Conservation (phyloP, 2,797 vertebrate species). For the Diglossa cyanea region DNA sequence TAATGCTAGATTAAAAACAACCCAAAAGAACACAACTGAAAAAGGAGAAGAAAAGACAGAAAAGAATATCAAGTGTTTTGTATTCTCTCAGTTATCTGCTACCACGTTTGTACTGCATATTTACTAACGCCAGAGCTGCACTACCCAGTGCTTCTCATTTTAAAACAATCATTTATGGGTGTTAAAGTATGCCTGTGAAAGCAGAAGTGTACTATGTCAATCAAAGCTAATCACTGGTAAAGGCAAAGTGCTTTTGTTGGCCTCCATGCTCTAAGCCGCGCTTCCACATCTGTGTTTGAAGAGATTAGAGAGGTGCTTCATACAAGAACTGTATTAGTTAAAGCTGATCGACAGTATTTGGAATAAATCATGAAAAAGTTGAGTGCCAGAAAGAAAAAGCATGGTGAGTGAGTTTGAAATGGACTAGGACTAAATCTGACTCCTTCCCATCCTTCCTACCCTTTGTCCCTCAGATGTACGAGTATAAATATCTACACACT, state of each 20-base stretch:
- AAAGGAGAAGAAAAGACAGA: conserved; percentile 13
- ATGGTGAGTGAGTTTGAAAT: conserved; percentile 48
- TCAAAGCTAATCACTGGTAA: conserved; percentile 83
- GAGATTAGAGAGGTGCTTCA: conserved; percentile 83
- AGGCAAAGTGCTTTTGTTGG: conserved; percentile 81
- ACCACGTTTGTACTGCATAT: conserved; percentile 45
- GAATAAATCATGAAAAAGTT: conserved; percentile 77
- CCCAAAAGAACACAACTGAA: neutral
- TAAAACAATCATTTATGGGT: conserved; percentile 77
- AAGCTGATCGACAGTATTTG: conserved; percentile 81
- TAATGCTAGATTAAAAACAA: conserved; percentile 8
- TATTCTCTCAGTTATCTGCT: conserved; percentile 52
- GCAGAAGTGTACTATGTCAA: conserved; percentile 79
- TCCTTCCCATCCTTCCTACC: neutral
- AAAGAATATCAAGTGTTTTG: conserved; percentile 4
- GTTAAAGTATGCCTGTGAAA: conserved; percentile 74
- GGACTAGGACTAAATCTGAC: conserved; percentile 12
- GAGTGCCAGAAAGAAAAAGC: conserved; percentile 71
- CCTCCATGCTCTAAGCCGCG: conserved; percentile 77
- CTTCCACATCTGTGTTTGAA: conserved; percentile 83
- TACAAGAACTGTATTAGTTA: conserved; percentile 82
- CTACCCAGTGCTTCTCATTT: conserved; percentile 69
- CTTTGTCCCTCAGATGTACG: neutral
- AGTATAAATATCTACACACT: neutral
- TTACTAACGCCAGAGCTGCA: conserved; percentile 52